Base-by-base conservation (phyloP, 2,888 invertebrate species). In the Bursaphelenchus okinawaensis region DNA sequence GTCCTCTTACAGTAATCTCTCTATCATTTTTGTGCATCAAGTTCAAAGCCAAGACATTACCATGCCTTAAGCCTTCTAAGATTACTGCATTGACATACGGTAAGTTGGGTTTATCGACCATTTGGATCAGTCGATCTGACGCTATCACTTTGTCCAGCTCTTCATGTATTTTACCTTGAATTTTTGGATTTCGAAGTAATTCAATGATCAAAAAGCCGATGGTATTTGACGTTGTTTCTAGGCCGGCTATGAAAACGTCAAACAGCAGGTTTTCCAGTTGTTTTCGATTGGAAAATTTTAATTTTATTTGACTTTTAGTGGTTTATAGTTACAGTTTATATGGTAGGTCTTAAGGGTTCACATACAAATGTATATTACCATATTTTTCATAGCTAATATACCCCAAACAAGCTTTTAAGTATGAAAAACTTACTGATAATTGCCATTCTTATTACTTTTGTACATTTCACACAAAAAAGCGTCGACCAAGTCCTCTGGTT, bases 81-180 rank as follows among this genome's bases (percentile, higher is more conserved):
- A 61, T 29, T 19, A 63, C 22, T 8, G 63, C 63, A 3, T 20
- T 65, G 20, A 63, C 65, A 40, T 63, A 63, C 28, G 64, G 26
- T 8, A 63, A 26, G 4, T 19, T n/a, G 19, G 8, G 12, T 23
- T 66, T 66, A 27, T 61, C 61, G 16, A n/a, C 55, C 7, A 20
- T 8, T 12, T 20, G n/a, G 22, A 61, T 57, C 7, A 61, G 7
- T 19, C 61, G 52, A 26, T 59, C 24, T 7, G 54, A 23, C 4
- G 24, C 55, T 26, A 61, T 59, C n/a, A 61, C 61, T n/a, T 8
- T 23, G 22, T 61, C 59, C 24, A 61, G 26, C 56, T 61, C 61
- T 16, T 9, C 61, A 4, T 61, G 61, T n/a, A 55, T 55, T 55
- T 57, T 61, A 9, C n/a, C 19, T 8, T 61, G 27, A 3, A 61